Evolutionary conservation across 2,113 vertebrate genomes (phyloP), one percentile per base, ranked within the genome.

Genomic region (Tinamus guttatus): DNA sequence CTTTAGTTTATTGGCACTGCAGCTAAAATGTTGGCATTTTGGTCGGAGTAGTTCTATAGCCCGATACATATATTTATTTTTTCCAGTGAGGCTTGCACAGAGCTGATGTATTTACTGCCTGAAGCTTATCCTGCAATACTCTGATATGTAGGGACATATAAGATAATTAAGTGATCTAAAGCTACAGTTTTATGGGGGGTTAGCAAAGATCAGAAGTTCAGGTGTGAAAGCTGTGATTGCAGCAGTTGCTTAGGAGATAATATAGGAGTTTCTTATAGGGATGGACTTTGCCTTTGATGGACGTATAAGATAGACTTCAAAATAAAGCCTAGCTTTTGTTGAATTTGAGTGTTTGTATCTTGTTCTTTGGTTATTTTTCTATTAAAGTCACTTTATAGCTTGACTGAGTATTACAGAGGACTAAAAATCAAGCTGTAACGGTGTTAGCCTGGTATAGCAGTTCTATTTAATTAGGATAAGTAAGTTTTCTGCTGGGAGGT

Each of bases 131-230:
- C 80, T 34, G 43, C 58, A 20, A 1, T 32, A n/a, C 12, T 22
- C 27, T 32, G 1, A 36, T 40, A 60, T 69, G 51, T 17, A 70
- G 36, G 36, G 51, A 58, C 34, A 65, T 9, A 51, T 54, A 52
- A 54, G 22, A 34, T 78, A 40, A 87, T 74, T 51, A 63, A 82
- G 36, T 85, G 78, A 43, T 78, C 68, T 54, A 34, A 60, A 92
- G 62, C n/a, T 63, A 3, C 0, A 0, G 15, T 59, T 90, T 94
- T 87, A 54, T 81, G 56, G 18, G 68, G 43, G 47, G 11, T 90
- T 54, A 80, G 36, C n/a, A 64, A 75, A 71, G 81, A 80, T 92
- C 81, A 51, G 77, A 28, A 95, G 86, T 94, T 93, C 74, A 67
- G 0, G 3, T 63, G 74, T 15, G 36, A 30, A 20, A 52, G 67